Conservation (phyloP, 2,113 vertebrate genomes). For the Cariama cristata region DNA sequence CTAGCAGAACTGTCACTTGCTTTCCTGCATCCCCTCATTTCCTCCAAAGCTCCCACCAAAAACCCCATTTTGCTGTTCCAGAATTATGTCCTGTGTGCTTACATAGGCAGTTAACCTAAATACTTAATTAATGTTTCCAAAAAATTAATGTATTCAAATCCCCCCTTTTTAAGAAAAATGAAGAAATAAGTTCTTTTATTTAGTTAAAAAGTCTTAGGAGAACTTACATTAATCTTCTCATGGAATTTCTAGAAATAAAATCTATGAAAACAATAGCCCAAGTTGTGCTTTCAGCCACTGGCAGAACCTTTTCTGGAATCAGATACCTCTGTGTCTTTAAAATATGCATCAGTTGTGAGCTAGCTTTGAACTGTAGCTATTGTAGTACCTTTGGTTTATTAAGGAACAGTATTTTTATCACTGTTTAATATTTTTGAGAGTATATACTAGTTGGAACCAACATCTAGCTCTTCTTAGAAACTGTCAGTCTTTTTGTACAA, state of each 20-base stretch:
- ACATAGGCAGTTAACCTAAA: background rate
- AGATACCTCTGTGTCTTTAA: background rate
- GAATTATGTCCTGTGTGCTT: background rate
- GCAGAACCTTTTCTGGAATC: background rate
- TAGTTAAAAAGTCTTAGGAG: background rate
- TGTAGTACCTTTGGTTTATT: background rate
- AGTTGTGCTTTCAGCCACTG: background rate
- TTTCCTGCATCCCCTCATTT: background rate
- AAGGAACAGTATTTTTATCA: conserved; percentile 7
- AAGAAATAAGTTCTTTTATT: background rate
- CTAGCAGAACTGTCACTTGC: background rate
- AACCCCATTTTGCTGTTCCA: background rate
- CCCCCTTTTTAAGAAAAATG: background rate
- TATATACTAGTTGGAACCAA: background rate
- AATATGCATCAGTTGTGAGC: background rate
- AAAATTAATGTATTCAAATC: background rate
- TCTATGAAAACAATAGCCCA: background rate
- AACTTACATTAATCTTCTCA: background rate
- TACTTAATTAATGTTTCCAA: background rate
- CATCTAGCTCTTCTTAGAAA: background rate
- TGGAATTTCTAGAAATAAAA: background rate
- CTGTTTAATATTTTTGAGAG: background rate
- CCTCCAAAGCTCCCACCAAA: background rate
- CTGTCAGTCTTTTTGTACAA: background rate
- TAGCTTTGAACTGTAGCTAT: conserved; percentile 1